Conservation (phyloP, 1,140 invertebrate genomes). For the Heliconius hewitsoni region DNA sequence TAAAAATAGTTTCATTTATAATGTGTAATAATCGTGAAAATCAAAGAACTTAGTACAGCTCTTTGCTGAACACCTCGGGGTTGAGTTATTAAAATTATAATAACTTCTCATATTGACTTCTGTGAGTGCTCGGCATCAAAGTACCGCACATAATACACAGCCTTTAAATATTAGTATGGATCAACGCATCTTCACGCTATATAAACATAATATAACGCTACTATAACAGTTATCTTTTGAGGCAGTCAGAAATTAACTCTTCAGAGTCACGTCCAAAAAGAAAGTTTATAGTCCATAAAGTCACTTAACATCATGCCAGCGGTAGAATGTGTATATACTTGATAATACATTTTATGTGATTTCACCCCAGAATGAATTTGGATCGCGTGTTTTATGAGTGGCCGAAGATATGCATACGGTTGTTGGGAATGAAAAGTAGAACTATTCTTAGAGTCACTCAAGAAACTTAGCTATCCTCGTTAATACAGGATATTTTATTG, state of each 20-base stretch:
- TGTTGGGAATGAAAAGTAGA: conserved; percentile 8
- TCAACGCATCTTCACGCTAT: conserved; percentile 18
- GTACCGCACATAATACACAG: background rate
- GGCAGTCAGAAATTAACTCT: conserved; percentile 30
- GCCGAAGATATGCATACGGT: conserved; percentile 37
- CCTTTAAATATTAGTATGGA: background rate
- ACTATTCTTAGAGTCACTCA: background rate
- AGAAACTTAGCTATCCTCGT: no score
- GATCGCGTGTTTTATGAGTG: conserved; percentile 47
- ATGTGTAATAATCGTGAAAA: no score
- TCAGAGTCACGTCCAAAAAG: conserved; percentile 42
- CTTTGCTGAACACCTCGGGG: background rate
- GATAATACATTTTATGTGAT: conserved; percentile 63
- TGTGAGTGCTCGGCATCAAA: background rate
- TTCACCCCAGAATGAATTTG: conserved; percentile 51
- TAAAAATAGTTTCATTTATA: no score
- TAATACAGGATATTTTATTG: no score
- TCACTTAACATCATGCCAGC: conserved; percentile 53
- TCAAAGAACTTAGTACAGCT: no score
- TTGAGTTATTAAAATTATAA: background rate
- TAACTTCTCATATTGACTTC: background rate
- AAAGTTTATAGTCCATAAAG: conserved; percentile 57
- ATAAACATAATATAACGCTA: conserved; percentile 9
- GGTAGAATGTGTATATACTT: conserved; percentile 48
- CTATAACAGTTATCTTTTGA: conserved; percentile 28